phyloP scores from a whole-genome alignment of 2,888 invertebrate species.

The Drosophila nigritarsus region DNA sequence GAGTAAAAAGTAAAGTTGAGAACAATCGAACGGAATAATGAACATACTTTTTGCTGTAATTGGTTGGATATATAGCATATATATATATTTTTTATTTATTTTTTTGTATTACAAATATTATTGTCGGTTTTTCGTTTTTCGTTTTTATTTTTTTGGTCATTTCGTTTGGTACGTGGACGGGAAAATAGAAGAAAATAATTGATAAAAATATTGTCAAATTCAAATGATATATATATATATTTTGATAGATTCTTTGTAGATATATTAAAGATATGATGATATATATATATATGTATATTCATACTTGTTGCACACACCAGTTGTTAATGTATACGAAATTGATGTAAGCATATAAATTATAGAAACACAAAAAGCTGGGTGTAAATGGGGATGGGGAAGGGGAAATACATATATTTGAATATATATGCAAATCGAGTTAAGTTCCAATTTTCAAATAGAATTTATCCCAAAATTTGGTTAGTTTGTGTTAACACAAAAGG shows the following conservation, averaged over 20 bases:
- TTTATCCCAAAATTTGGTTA: conserved; percentile 29
- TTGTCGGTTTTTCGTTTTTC: conserved; percentile 13
- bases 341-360: background rate
- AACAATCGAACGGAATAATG: conserved; percentile 43
- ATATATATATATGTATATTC: conserved; percentile 19
- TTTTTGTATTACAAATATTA: conserved; percentile 28
- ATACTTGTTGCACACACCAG: conserved; percentile 23
- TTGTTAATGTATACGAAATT: conserved; percentile 1
- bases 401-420: background rate
- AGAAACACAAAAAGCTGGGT: conserved; percentile 1
- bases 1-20: conserved; percentile 23
- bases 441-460: conserved; percentile 13
- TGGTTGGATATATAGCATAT: conserved; percentile 42
- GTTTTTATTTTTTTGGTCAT: conserved; percentile 39
- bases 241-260: conserved; percentile 22
- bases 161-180: conserved; percentile 62
- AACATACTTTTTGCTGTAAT: conserved; percentile 77
- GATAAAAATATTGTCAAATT: conserved; percentile 65
- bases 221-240: conserved; percentile 50
- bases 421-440: background rate
- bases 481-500: conserved; percentile 18
- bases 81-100: conserved; percentile 1
- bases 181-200: conserved; percentile 73
- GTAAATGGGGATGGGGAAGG: background rate
- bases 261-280: conserved; percentile 26